phyloP scores from a whole-genome alignment of 2,888 invertebrate species.

The Torymus auratus region DNA sequence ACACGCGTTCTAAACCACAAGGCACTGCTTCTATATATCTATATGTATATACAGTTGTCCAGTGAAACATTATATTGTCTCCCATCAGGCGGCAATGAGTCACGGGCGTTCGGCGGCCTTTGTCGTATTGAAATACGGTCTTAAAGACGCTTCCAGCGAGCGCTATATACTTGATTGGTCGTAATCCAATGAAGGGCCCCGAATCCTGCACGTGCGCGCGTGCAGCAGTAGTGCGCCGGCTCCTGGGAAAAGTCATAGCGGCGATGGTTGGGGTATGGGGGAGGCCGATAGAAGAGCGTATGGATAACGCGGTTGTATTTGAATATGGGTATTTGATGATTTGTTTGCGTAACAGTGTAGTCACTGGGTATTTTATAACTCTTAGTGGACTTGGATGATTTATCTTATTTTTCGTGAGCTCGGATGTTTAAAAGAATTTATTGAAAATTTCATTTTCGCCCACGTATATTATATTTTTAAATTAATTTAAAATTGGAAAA shows the following conservation, averaged over 20 bases:
- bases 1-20: constrained; percentile 17
- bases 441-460: too few species aligned
- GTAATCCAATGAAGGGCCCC: constrained; percentile 56
- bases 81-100: constrained; percentile 47
- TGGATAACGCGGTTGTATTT: too few species aligned
- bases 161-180: constrained; percentile 49
- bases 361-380: too few species aligned
- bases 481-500: too few species aligned
- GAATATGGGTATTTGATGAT: too few species aligned
- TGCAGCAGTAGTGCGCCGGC: not conserved
- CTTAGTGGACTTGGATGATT: too few species aligned
- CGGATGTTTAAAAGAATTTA: too few species aligned
- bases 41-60: not conserved
- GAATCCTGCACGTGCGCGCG: constrained; percentile 27
- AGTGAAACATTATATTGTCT: constrained; percentile 43
- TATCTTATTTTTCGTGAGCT: too few species aligned
- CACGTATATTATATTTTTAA: too few species aligned
- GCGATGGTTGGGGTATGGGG: not conserved
- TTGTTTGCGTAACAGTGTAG: too few species aligned
- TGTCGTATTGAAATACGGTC: constrained; percentile 53
- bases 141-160: constrained; percentile 29
- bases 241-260: constrained; percentile 44
- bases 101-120: constrained; percentile 40
- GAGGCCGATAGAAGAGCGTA: not conserved
- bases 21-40: constrained; percentile 19